Base-by-base conservation (phyloP, 2,797 vertebrate species). In the Ammospiza maritima region DNA sequence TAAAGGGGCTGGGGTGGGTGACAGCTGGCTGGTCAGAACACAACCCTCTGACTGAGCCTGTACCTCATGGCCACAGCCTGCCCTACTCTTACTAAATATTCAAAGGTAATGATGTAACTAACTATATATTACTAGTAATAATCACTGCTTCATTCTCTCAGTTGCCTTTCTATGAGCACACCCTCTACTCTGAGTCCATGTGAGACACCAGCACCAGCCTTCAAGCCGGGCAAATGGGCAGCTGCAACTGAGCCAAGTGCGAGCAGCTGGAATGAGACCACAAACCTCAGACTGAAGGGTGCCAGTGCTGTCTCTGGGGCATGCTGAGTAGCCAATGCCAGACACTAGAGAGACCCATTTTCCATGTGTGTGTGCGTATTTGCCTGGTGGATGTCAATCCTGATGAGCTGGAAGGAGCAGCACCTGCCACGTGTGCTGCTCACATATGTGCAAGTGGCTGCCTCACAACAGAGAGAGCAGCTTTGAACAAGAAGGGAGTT, bases 31-130 rank as follows among this genome's bases (percentile, higher is more conserved):
- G 26, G 32, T 30, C 44, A 64, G 20, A 66, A 11, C 1, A 8
- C 36, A 48, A 1, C 53, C 1, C 0, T 62, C 57, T 64, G 44
- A 34, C 8, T 0, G 0, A 62, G 44, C 40, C 40, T 40, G 40
- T 15, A 40, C 40, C 36, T 13, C 27, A 40, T 21, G 1, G 1
- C 47, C 17, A 40, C 32, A 47, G 21, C 16, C n/a, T 36, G 11
- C 19, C 17, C 38, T 62, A 7, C 22, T 19, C 36, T 48, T 32
- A 48, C 34, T 44, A 32, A 77, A 50, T 53, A 45, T n/a, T 48
- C 11, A 1, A 47, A 61, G 20, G 22, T 9, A 60, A 65, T 34
- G 29, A 34, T 45, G 53, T 6, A 25, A 60, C n/a, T 44, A 27
- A n/a, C 40, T 36, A 29, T 10, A 18, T 51, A 42, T 9, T 60